Conservation (phyloP, 2,113 vertebrate species). For the Polyodon spathula region DNA sequence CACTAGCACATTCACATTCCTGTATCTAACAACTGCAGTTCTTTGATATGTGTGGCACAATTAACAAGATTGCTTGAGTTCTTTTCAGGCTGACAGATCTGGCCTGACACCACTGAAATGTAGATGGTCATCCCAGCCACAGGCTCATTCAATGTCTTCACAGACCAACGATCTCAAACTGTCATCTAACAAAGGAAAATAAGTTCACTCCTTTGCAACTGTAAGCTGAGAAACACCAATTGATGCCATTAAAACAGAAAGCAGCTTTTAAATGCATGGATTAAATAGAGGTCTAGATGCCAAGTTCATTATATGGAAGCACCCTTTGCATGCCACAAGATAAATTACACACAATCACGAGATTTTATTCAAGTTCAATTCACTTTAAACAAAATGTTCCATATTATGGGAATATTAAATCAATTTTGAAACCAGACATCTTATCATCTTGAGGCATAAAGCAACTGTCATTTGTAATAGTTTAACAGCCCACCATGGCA, state of each 20-base stretch:
- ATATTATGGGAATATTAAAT: too few species aligned
- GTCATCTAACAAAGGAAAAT: conserved; percentile 35
- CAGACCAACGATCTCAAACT: conserved; percentile 34
- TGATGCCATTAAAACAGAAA: conserved; percentile 46
- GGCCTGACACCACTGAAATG: conserved; percentile 35
- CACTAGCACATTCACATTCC: too few species aligned
- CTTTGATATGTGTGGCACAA: conserved; percentile 22
- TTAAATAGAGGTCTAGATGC: conserved; percentile 45
- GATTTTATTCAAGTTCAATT: too few species aligned
- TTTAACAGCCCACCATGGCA: too few species aligned
- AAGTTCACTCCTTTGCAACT: not conserved
- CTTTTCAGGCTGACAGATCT: conserved; percentile 33
- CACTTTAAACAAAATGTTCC: too few species aligned
- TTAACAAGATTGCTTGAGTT: conserved; percentile 39
- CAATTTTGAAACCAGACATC: too few species aligned
- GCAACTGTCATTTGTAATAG: too few species aligned
- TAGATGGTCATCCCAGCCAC: conserved; percentile 52
- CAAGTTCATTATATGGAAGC: conserved; percentile 21
- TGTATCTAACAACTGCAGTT: conserved; percentile 10
- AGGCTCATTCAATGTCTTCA: conserved; percentile 19
- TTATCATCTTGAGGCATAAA: too few species aligned
- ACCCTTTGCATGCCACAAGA: too few species aligned
- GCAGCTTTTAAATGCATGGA: conserved; percentile 42
- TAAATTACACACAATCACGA: too few species aligned
- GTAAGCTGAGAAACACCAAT: conserved; percentile 22